Evolutionary conservation across 2,113 vertebrate species (phyloP).

Genomic region (Osmerus mordax): DNA sequence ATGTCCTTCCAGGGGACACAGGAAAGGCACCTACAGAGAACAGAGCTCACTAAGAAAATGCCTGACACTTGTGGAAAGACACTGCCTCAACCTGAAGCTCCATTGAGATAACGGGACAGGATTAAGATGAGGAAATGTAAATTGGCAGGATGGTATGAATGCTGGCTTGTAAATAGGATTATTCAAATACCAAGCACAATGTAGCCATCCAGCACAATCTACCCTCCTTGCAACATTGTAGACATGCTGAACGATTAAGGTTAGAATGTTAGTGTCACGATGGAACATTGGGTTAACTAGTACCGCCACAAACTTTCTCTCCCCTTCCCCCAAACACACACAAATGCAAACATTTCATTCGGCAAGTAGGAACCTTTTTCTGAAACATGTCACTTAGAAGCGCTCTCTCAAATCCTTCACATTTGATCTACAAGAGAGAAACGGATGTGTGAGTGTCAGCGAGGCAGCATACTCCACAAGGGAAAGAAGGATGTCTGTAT

Average conservation of each 20-base stretch:
- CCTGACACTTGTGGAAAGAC: background rate
- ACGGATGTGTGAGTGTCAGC: constrained; percentile 24
- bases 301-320: background rate
- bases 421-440: constrained; percentile 82
- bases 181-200: background rate
- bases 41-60: background rate
- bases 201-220: constrained; percentile 3
- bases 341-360: constrained; percentile 28
- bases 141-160: background rate
- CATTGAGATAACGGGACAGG: background rate
- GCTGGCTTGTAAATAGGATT: background rate
- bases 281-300: background rate
- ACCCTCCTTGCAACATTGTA: background rate
- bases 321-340: constrained; percentile 6
- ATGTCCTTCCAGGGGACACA: constrained; percentile 91
- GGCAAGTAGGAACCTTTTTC: constrained; percentile 79
- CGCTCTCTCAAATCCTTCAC: constrained; percentile 79
- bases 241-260: background rate
- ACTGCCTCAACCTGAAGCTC: too few relatives aligned
- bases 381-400: constrained; percentile 86
- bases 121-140: background rate
- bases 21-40: constrained; percentile 81
- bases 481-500: constrained; percentile 12
- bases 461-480: constrained; percentile 1
- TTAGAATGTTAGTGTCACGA: background rate